These are phyloP conservation scores for Saccopteryx bilineata DNA, from an alignment of 2,113 vertebrate genomes.

Conservation along the genomic window DNA sequence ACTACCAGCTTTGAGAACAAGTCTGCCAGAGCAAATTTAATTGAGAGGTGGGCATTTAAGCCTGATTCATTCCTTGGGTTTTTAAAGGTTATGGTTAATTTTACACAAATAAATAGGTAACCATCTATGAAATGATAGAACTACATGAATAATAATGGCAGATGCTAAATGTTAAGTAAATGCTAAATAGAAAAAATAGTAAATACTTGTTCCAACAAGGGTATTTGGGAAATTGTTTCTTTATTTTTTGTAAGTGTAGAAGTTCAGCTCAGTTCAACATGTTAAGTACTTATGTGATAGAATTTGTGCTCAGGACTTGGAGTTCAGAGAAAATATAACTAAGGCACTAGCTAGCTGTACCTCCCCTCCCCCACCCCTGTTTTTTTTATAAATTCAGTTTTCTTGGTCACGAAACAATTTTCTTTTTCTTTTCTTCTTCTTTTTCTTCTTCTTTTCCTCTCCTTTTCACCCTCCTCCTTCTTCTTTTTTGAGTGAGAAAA, in stretches of 20 bases:
- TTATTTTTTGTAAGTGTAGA: conserved; percentile 59
- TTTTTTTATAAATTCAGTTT: too few relatives aligned
- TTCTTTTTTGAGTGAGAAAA: background rate
- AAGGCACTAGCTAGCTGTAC: background rate
- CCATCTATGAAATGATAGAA: conserved; percentile 55
- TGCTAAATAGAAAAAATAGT: conserved; percentile 62
- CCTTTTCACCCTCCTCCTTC: too few relatives aligned
- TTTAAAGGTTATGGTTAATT: conserved; percentile 53
- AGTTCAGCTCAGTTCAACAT: conserved; percentile 61
- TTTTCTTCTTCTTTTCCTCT: background rate
- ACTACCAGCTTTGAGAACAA: conserved; percentile 45
- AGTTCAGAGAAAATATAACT: conserved; percentile 53
- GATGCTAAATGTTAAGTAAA: conserved; percentile 70
- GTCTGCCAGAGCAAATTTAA: conserved; percentile 44
- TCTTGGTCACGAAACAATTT: too few relatives aligned
- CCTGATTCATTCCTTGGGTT: conserved; percentile 32
- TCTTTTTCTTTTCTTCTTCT: background rate
- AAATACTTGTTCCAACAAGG: conserved; percentile 36
- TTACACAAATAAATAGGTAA: conserved; percentile 60
- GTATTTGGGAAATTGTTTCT: conserved; percentile 65
- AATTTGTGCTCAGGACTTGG: conserved; percentile 38
- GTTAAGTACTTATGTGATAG: conserved; percentile 51
- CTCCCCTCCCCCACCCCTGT: too few relatives aligned
- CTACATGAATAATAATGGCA: conserved; percentile 50
- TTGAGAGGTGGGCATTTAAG: background rate